phyloP scores from a whole-genome alignment of 2,888 invertebrate genomes.

The Hymenopus coronatus region DNA sequence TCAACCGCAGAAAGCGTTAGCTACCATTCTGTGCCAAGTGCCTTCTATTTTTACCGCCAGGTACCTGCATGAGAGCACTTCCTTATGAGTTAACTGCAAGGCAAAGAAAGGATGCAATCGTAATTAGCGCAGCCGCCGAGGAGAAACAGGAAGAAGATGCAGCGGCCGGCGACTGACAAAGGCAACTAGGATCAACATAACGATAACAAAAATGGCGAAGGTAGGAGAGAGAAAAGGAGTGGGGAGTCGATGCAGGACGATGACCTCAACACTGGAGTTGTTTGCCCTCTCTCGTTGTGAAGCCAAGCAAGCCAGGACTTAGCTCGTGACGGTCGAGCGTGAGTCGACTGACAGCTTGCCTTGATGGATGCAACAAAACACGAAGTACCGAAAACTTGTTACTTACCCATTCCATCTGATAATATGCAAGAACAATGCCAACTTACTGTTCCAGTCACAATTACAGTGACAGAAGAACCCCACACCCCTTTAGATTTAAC shows the following conservation, averaged over 20 bases:
- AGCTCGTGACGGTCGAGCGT: slow-evolving; percentile 17
- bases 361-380: not conserved
- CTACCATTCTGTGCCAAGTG: not conserved
- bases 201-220: not conserved
- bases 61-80: not conserved
- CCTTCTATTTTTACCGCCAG: not conserved
- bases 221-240: not conserved
- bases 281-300: slow-evolving; percentile 12
- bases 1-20: not conserved
- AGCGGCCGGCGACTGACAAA: not conserved
- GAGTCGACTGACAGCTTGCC: slow-evolving; percentile 4
- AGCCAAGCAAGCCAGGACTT: not conserved
- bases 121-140: not conserved
- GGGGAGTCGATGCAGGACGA: not conserved
- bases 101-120: not conserved
- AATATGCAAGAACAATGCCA: too few species aligned
- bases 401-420: not conserved
- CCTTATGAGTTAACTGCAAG: slow-evolving; percentile 1
- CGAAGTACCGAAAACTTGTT: not conserved
- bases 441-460: too few species aligned
- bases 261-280: slow-evolving; percentile 35
- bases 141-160: not conserved
- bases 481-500: too few species aligned
- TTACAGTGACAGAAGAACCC: too few species aligned
- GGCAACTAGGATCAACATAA: not conserved